These are phyloP conservation scores for Solenopsis invicta DNA, from an alignment of 1,140 invertebrate genomes.

Conservation along the genomic window DNA sequence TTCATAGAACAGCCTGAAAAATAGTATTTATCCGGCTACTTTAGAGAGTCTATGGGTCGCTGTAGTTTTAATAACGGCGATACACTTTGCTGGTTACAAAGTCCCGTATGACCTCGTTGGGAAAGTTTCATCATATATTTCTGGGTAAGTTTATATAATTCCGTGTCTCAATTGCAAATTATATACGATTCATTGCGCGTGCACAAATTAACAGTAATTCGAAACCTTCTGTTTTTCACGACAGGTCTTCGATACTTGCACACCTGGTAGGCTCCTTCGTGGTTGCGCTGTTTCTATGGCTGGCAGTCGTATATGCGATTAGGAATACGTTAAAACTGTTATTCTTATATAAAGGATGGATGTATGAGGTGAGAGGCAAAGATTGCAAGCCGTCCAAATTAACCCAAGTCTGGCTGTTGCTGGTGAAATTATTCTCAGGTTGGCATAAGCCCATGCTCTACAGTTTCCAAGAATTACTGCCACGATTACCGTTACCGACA, in stretches of 20 bases:
- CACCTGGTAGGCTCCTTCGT: slow-evolving; percentile 92
- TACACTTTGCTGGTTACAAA: slow-evolving; percentile 93
- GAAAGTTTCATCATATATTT: slow-evolving; percentile 89
- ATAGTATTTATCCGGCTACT: slow-evolving; percentile 98
- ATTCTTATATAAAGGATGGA: slow-evolving; percentile 99
- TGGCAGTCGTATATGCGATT: slow-evolving; percentile 93
- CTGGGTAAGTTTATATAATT: slow-evolving; percentile 87
- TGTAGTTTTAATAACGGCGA: slow-evolving; percentile 91
- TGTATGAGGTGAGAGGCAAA: slow-evolving; percentile 95
- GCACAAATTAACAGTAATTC: neutral
- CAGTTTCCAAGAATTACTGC: slow-evolving; percentile 98
- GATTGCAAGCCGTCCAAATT: slow-evolving; percentile 90
- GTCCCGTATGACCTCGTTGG: slow-evolving; percentile 92
- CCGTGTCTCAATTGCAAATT: neutral
- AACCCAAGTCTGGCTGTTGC: slow-evolving; percentile 95
- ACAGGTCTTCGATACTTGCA: slow-evolving; percentile 90
- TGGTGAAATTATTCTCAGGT: slow-evolving; percentile 93
- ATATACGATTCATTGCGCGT: neutral
- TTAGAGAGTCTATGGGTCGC: slow-evolving; percentile 94
- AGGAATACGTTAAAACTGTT: slow-evolving; percentile 95
- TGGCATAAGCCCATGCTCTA: slow-evolving; percentile 97
- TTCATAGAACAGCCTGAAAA: slow-evolving; percentile 97
- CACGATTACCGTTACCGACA: slow-evolving; percentile 95
- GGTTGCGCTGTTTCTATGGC: slow-evolving; percentile 92
- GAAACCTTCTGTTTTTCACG: slow-evolving; percentile 1